Conservation (phyloP, 2,888 invertebrate genomes). For the Dinocampus coccinellae region DNA sequence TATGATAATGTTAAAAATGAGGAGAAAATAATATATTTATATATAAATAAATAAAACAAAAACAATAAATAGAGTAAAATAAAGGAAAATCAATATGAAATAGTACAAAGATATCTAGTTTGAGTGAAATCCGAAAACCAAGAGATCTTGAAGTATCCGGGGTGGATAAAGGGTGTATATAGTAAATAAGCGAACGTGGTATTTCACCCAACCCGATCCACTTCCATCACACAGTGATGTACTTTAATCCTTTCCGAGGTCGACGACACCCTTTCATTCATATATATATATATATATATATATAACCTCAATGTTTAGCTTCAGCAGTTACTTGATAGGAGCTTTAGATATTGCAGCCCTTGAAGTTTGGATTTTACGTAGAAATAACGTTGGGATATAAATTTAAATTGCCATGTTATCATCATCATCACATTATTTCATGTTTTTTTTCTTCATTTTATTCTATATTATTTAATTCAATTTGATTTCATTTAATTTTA, state of each 20-base stretch:
- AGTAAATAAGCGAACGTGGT: background rate
- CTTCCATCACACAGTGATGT: conserved; percentile 7
- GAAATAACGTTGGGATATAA: conserved; percentile 12
- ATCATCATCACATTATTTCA: too few species aligned
- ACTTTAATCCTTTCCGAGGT: conserved; percentile 18
- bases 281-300: background rate
- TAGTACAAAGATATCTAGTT: background rate
- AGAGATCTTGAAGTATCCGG: background rate
- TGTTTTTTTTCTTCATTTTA: too few species aligned
- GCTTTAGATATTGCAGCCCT: background rate
- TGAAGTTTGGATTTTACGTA: background rate
- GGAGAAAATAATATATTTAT: too few species aligned
- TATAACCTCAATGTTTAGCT: background rate
- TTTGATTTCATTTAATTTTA: too few species aligned
- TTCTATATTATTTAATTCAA: too few species aligned
- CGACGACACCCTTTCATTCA: conserved; percentile 8
- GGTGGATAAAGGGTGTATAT: conserved; percentile 9
- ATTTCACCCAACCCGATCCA: conserved; percentile 2
- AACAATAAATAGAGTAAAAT: too few species aligned
- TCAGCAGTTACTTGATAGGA: background rate
- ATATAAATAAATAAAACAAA: too few species aligned
- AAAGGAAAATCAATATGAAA: background rate
- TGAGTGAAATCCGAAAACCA: background rate
- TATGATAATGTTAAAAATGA: too few species aligned
- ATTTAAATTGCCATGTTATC: conserved; percentile 10